Evolutionary conservation across 2,888 invertebrate species (phyloP), one percentile per base, ranked within the genome.

Genomic region (Spatulosminthurus flaviceps): DNA sequence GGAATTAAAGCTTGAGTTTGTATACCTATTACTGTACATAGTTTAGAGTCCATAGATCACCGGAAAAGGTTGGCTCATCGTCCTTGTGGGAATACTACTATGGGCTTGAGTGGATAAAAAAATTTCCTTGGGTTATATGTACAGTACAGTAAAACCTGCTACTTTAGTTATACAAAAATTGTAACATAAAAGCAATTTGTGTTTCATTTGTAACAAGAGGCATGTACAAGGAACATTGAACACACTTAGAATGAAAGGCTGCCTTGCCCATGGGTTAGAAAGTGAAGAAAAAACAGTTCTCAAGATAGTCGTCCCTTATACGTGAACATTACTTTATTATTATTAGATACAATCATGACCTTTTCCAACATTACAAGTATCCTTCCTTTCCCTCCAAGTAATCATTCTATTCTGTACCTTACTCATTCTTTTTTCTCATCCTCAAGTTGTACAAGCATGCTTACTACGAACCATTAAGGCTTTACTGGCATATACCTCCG

Each of bases 331-430:
- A 67, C 76, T 42, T 75, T 75, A 66, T 67, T 67, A 76, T 76
- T 66, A 76, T 76, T 76, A 76, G 76, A 76, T 76, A 76, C 66
- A 76, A 76, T 76, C 76, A 76, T 76, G 76, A 76, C 76, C 76
- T 76, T 67, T 67, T 69, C 76, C 69, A 76, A 74, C 74, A 72
- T n/a, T 72, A 72, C 72, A 74, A 74, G 74, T 74, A 64, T 74
- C 64, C 74, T 74, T 74, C 61, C 61, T 74, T 61, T 26, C 64
- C 64, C 22, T 74, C 24, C 71, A 26, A 22, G 34, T 64, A 74
- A 74, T 74, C 61, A 74, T 74, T 64, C 34, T 60, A 74, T 74
- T 74, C 61, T 72, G 34, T 72, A 26, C 22, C 61, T 29, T 28
- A 13, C 74, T 61, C 74, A 74, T 41, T 74, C 34, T 26, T 43